Conservation (phyloP, 37 sponge, comb jelly and placozoan genomes). For the Mnemiopsis leidyi region DNA sequence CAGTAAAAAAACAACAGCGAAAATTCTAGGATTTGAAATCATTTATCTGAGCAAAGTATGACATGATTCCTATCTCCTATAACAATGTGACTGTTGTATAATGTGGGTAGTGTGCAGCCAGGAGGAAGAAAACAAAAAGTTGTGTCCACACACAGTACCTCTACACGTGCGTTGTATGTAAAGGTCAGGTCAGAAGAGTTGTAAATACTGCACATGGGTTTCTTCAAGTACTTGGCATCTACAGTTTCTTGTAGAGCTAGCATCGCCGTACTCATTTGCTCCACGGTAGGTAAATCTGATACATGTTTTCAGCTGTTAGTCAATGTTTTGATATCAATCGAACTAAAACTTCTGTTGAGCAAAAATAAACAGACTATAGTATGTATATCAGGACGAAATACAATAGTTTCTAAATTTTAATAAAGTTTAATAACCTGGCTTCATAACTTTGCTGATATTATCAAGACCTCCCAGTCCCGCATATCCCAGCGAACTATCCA, state of each 20-base stretch:
- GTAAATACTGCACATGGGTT: constrained; percentile 24
- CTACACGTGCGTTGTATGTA: background rate
- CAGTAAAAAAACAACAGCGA: background rate
- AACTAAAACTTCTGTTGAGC: too few relatives aligned
- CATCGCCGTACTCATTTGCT: constrained; percentile 9
- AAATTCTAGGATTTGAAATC: too few relatives aligned
- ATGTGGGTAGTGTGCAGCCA: too few relatives aligned
- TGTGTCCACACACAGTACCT: constrained; percentile 20
- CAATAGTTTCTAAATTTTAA: too few relatives aligned
- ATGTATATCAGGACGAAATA: too few relatives aligned
- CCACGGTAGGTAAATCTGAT: constrained; percentile 46
- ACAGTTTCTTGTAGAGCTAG: background rate
- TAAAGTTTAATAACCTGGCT: constrained; percentile 4
- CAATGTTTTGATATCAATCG: too few relatives aligned
- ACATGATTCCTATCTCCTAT: too few relatives aligned
- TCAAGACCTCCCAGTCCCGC: constrained; percentile 45
- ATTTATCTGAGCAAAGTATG: too few relatives aligned
- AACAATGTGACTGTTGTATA: too few relatives aligned
- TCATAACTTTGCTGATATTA: constrained; percentile 6
- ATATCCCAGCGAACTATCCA: constrained; percentile 36
- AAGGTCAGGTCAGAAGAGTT: background rate
- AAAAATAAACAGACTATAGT: too few relatives aligned
- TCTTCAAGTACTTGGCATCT: constrained; percentile 45
- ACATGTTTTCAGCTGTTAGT: too few relatives aligned
- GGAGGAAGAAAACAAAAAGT: too few relatives aligned